Percentiles rank a stretch among this genome's conserved stretches.
These are phyloP conservation scores for Eublepharis macularius DNA, from an alignment of 2,113 vertebrate genomes.

Conservation along the genomic window DNA sequence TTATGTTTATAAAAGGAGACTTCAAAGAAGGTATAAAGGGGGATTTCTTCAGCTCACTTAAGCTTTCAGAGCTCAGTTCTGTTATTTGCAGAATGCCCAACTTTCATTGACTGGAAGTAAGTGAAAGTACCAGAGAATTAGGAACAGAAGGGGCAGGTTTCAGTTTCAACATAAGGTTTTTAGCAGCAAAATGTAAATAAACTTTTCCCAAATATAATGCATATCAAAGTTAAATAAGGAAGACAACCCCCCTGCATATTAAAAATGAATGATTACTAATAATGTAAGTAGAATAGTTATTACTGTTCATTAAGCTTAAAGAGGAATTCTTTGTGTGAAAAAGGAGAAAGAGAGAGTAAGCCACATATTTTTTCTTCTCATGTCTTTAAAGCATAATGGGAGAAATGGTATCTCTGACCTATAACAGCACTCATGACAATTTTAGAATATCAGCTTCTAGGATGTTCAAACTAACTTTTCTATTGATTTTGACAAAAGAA, in stretches of 20 bases:
- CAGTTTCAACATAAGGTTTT: background rate
- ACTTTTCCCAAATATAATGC: background rate
- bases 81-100: slow-evolving; percentile 10
- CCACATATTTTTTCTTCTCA: background rate
- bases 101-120: background rate
- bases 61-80: background rate
- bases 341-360: too few species aligned
- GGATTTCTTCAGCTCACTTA: background rate
- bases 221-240: background rate
- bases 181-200: background rate
- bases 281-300: rapidly evolving
- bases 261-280: background rate
- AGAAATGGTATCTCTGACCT: background rate
- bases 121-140: background rate
- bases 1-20: slow-evolving; percentile 6
- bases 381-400: background rate
- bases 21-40: background rate
- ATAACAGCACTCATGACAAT: background rate
- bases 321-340: background rate
- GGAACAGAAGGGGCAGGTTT: background rate
- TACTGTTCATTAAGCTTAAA: background rate
- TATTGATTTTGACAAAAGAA: background rate
- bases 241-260: rapidly evolving
- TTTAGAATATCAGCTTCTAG: background rate
- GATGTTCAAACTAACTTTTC: background rate